Base-by-base conservation (phyloP, 2,888 invertebrate species). In the Apotomis betuletana region DNA sequence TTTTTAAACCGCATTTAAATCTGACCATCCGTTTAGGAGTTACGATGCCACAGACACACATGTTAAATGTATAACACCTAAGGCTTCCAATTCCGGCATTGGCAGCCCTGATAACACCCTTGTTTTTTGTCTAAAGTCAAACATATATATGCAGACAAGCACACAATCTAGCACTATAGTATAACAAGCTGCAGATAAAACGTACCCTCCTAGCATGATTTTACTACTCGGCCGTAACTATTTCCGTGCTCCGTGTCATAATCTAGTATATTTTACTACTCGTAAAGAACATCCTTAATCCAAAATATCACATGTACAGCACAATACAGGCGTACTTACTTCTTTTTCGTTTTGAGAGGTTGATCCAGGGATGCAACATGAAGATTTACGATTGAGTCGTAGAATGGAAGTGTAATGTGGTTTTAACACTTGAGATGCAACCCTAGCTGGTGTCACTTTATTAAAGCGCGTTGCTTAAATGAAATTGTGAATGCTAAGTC, bases 231-330 rank as follows among this genome's bases (percentile, higher is more conserved):
- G 27, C 67, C 71, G 68, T 72, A 72, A 72, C 72, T 72, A 72
- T 68, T 62, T 67, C 70, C 70, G 44, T 67, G 41, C 65, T 55
- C 65, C 38, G 61, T 68, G 63, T 58, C 67, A 72, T 72, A 72
- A 72, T 72, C 72, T 68, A 72, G 67, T 72, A 72, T 72, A 72
- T 72, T 72, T 72, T 63, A 72, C 67, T 59, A 63, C 58, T 68
- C 72, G 62, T 72, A 68, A 72, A 72, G n/a, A 44, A 57, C 65
- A 4, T 5, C 10, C 5, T n/a, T 15, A 12, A 44, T 57, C 46
- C 8, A 65, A 57, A 27, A 57, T n/a, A 57, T 27, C 55, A 5
- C 15, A 57, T 27, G 36, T 9, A 57, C 6, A 5, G 12, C 2
- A 8, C 44, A 12, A n/a, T 36, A 8, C 5, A 57, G 44, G 4